Base-by-base conservation (phyloP, 2,113 vertebrate species). In the Hiodon tergisus region DNA sequence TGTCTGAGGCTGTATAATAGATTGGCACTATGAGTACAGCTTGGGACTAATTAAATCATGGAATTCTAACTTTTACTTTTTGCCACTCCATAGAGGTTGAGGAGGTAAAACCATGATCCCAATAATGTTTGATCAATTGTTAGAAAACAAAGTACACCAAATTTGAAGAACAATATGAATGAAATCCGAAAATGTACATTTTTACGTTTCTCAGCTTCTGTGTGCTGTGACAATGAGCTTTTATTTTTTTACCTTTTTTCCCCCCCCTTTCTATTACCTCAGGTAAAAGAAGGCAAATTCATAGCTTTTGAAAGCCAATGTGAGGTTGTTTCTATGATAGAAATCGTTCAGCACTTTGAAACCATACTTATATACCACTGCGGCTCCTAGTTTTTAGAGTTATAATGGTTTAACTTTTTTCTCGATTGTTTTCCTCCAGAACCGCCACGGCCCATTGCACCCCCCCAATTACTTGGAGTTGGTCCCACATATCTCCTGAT, bases 401-500 rank as follows among this genome's bases (percentile, higher is more conserved):
- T 65, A 5, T 54, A 59, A 59, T 14, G 50, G 74, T 17, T 13
- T 48, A 11, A 71, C 16, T 17, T n/a, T 14, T 53, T 7, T 78
- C 16, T 80, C 14, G 81, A 63, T 82, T 53, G 72, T 55, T 69
- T 52, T 14, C 55, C 17, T n/a, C 14, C 88, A 99, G 97, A 98
- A 82, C 97, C 97, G 0, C 97, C 97, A 0, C 92, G 95, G 77
- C 97, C 97, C 0, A 98, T 99, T 17, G 97, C 97, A 16, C 97
- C 97, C 0, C 97, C 97, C 0, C 97, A 99, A 85, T 89, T 99
- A 48, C 90, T 99, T 1, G 96, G 93, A 0, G 95, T 98, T 0
- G 97, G 97, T 3, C 95, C 97, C 0, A 99, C 97, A 0, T 99
- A 99, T 74, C 87, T 99, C 79, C 92, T 99, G 51, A 98, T 99